Conservation (phyloP, 2,888 invertebrate genomes). For the Morpho achilles region DNA sequence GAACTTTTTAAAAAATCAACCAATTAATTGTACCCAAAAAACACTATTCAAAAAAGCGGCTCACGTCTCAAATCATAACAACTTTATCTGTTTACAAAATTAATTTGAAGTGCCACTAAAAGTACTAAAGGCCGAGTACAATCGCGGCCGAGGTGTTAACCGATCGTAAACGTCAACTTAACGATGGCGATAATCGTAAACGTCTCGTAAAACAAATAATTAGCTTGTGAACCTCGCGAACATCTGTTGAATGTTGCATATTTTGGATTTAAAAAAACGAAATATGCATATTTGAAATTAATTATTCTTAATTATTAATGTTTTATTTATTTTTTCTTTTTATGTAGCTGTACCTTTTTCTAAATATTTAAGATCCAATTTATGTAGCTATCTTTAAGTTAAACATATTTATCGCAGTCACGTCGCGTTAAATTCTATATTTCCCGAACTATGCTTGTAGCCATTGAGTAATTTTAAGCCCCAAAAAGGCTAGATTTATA, state of each 20-base stretch:
- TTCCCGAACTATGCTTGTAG: no score
- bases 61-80: slow-evolving; percentile 6
- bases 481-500: no score
- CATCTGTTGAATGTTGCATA: slow-evolving; percentile 28
- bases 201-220: slow-evolving; percentile 75
- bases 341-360: no score
- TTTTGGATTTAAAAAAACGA: slow-evolving; percentile 2
- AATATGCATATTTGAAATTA: background rate
- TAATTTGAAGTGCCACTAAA: slow-evolving; percentile 56
- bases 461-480: no score
- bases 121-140: slow-evolving; percentile 37
- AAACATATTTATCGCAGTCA: no score
- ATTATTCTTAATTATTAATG: no score
- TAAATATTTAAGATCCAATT: no score
- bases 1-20: no score
- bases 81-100: slow-evolving; percentile 54
- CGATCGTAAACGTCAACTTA: slow-evolving; percentile 73
- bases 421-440: no score
- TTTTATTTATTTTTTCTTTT: no score
- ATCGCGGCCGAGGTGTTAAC: slow-evolving; percentile 64
- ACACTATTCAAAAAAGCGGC: background rate
- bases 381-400: no score
- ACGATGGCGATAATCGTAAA: slow-evolving; percentile 70
- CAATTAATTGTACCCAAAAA: no score
- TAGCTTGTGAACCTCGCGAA: slow-evolving; percentile 46